A percentile compares a stretch with the other conserved stretches of the same genome.
Evolutionary conservation across 2,888 invertebrate genomes (phyloP).

Genomic region (Andrena haemorrhoa): DNA sequence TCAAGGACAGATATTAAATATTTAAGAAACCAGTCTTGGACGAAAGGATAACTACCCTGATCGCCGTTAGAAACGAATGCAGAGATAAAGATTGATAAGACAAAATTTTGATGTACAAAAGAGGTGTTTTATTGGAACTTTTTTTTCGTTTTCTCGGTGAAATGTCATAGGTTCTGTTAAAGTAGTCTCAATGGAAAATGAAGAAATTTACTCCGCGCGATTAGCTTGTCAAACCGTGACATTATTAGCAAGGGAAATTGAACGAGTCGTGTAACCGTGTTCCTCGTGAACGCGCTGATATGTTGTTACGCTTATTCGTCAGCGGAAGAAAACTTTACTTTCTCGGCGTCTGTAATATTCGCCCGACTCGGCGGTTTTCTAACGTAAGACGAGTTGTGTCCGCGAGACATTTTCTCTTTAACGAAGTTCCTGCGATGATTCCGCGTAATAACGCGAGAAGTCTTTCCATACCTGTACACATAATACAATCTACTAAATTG

Average conservation of each 20-base stretch:
- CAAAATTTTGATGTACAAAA: constrained; percentile 69
- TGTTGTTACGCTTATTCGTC: constrained; percentile 58
- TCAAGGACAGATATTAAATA: background rate
- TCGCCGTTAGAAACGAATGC: constrained; percentile 3
- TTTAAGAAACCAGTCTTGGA: too few species aligned
- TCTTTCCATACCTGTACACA: background rate
- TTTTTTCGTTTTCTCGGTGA: constrained; percentile 51
- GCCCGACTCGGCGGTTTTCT: constrained; percentile 51
- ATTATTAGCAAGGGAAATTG: constrained; percentile 33
- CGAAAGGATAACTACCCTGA: background rate
- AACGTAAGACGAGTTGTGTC: constrained; percentile 40
- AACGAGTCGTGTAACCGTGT: constrained; percentile 8
- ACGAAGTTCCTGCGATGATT: constrained; percentile 15
- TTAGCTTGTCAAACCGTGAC: constrained; percentile 42
- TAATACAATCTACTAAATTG: constrained; percentile 25
- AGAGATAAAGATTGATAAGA: constrained; percentile 55
- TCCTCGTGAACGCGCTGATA: constrained; percentile 60
- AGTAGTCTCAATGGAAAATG: constrained; percentile 53
- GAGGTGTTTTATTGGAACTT: constrained; percentile 65
- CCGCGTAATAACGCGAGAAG: constrained; percentile 5
- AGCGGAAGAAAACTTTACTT: constrained; percentile 53
- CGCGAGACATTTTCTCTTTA: constrained; percentile 1
- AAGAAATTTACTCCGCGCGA: constrained; percentile 54
- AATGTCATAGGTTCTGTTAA: constrained; percentile 51
- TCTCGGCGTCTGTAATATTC: constrained; percentile 21